Base-by-base conservation (phyloP, 2,888 invertebrate genomes). In the Zygogramma bicolorata region DNA sequence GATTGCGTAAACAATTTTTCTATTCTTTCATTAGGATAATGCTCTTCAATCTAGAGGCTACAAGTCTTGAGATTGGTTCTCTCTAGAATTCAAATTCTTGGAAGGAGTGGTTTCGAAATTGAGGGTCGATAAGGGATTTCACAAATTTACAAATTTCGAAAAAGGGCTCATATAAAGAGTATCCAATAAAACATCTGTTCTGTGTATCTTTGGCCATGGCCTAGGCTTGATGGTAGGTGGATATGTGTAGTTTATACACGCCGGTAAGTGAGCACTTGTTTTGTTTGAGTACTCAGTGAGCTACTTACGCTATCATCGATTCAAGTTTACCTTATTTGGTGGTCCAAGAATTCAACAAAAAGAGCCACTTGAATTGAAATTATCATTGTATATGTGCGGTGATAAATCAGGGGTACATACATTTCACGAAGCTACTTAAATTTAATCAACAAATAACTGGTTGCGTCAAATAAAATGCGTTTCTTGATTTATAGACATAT, bases 311-410 rank as follows among this genome's bases (percentile, higher is more conserved):
- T 59, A 74, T 71, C 69, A 66, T 40, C 66, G 49, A 59, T 59
- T 71, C 29, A 70, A 67, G 63, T 70, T 67, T 63, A 25, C 72
- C 70, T 65, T 75, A 75, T 75, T 75, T 72, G 75, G 70, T 46
- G 57, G 57, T 53, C 61, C 31, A 62, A 57, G 38, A 34, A 20
- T 13, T 6, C 8, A 25, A 57, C 20, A 63, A 63, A 63, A 46
- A 63, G 10, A 29, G 18, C 25, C 46, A 18, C 15, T 42, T 18
- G 25, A 63, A 63, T 63, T 18, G 46, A 31, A 63, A 61, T 38
- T 40, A 61, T 38, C 40, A n/a, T 20, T 40, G 22, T 40, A 61
- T 38, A 38, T 40, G 6, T 15, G 25, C 15, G 15, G 46, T 46
- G 29, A 63, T 63, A 63, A 46, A 63, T 63, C 53, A 27, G 25